These are phyloP conservation scores for Graphium colonna DNA, from an alignment of 2,888 invertebrate species.

Conservation along the genomic window DNA sequence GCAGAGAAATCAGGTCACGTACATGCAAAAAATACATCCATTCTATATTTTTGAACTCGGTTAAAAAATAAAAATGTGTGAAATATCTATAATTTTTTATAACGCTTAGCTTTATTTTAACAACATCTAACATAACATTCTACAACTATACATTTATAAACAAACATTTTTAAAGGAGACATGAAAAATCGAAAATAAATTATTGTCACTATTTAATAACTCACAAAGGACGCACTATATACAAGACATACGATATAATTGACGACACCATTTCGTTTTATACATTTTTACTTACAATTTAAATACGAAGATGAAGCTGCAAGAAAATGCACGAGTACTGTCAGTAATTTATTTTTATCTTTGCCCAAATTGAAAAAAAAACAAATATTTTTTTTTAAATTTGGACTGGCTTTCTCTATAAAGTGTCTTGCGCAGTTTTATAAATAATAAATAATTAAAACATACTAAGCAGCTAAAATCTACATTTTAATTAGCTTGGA, in stretches of 20 bases:
- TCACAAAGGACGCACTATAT: conserved; percentile 4
- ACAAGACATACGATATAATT: conserved; percentile 14
- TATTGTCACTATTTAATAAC: conserved; percentile 19
- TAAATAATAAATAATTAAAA: too few species aligned
- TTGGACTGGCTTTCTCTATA: background rate
- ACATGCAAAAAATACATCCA: background rate
- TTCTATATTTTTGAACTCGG: background rate
- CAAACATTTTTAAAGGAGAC: background rate
- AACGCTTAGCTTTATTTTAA: background rate
- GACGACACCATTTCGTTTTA: conserved; percentile 13
- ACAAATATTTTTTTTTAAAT: background rate
- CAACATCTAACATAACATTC: conserved; percentile 3
- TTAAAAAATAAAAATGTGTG: background rate
- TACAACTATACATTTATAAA: background rate
- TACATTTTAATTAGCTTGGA: background rate
- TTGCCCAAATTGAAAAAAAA: too few species aligned
- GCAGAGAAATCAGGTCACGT: background rate
- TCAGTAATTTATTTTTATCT: too few species aligned
- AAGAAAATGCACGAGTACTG: background rate
- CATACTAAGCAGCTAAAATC: too few species aligned
- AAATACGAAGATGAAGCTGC: background rate
- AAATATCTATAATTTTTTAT: background rate
- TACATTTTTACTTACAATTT: background rate
- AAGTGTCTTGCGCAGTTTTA: too few species aligned
- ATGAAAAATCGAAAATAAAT: conserved; percentile 9